Evolutionary conservation across 2,888 invertebrate species (phyloP).

Genomic region (Cataglyphis albicans): DNA sequence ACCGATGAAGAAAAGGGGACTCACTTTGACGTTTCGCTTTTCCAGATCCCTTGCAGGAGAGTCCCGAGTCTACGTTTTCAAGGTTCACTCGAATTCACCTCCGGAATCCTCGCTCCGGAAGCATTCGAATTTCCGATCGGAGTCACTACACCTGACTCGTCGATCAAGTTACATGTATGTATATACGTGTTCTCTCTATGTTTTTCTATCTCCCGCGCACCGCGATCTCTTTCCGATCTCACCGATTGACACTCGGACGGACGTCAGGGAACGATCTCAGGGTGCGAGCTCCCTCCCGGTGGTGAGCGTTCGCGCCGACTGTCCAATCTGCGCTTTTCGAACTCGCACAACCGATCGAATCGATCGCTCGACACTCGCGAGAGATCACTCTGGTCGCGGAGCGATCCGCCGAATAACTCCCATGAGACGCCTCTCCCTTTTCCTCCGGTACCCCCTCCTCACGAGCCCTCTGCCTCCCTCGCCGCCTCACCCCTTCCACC

Average conservation of each 20-base stretch:
- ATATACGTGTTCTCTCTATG: background rate
- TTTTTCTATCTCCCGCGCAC: conserved; percentile 33
- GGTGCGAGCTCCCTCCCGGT: conserved; percentile 53
- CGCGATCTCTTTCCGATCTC: conserved; percentile 10
- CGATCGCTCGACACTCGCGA: conserved; percentile 72
- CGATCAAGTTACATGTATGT: background rate
- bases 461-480: conserved; percentile 53
- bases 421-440: conserved; percentile 72
- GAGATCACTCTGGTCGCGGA: conserved; percentile 75
- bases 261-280: conserved; percentile 8
- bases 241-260: background rate
- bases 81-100: background rate
- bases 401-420: conserved; percentile 77
- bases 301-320: conserved; percentile 63
- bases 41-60: background rate
- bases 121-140: conserved; percentile 39
- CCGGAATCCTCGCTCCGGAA: conserved; percentile 24
- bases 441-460: conserved; percentile 61
- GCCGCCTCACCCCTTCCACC: conserved; percentile 34
- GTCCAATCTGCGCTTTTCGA: conserved; percentile 41
- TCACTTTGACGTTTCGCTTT: background rate
- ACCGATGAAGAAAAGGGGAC: background rate
- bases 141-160: conserved; percentile 28
- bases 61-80: background rate
- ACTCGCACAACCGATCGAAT: conserved; percentile 69